These are phyloP conservation scores for Leptoteleia sp. DNA, from an alignment of 1,140 invertebrate species.

Conservation along the genomic window DNA sequence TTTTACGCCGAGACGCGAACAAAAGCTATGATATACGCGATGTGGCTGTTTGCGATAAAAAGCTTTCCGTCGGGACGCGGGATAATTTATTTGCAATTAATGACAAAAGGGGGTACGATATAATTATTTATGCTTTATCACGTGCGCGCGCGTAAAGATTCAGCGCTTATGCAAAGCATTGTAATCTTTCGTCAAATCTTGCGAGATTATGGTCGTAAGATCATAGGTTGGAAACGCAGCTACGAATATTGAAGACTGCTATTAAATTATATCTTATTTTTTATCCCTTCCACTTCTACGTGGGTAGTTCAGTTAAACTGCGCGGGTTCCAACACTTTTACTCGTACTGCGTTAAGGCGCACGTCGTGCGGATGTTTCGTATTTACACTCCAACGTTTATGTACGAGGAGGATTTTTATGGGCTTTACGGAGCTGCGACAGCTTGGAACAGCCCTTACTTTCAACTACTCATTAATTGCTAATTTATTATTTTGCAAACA, in stretches of 20 bases:
- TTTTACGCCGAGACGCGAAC: slow-evolving; percentile 20
- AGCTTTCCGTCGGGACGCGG: slow-evolving; percentile 5
- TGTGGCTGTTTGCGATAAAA: slow-evolving; percentile 33
- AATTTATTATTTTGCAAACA: too few species aligned
- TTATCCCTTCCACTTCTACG: too few species aligned
- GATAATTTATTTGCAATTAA: slow-evolving; percentile 56
- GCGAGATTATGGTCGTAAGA: slow-evolving; percentile 14
- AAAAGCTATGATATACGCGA: slow-evolving; percentile 48
- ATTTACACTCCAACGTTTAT: too few species aligned
- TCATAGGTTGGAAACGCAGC: slow-evolving; percentile 8
- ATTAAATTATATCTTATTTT: too few species aligned
- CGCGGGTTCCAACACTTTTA: too few species aligned
- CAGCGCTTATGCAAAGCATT: slow-evolving; percentile 16
- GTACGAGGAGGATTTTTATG: too few species aligned
- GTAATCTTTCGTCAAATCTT: slow-evolving; percentile 25
- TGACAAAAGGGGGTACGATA: slow-evolving; percentile 40
- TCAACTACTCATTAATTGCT: too few species aligned
- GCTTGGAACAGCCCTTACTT: too few species aligned
- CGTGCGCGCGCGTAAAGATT: slow-evolving; percentile 16
- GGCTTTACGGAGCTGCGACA: too few species aligned
- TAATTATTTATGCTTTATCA: slow-evolving; percentile 51
- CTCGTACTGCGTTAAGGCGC: too few species aligned
- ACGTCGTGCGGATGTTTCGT: too few species aligned
- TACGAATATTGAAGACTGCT: slow-evolving; percentile 3
- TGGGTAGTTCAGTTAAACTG: neutral